phyloP scores from a whole-genome alignment of 2,888 invertebrate species.

The Tenthredo scrophulariae region DNA sequence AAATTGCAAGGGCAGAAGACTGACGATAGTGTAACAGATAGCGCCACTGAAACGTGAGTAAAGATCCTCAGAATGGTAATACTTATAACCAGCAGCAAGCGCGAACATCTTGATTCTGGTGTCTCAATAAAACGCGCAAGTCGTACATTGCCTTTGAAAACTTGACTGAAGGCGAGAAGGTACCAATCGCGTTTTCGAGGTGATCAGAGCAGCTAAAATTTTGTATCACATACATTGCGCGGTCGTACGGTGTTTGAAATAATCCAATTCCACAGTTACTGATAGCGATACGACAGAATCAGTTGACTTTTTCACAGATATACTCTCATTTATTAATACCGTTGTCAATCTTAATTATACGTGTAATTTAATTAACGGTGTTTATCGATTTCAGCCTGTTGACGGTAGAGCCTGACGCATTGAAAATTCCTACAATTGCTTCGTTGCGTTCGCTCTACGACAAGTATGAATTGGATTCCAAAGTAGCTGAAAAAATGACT shows the following conservation, averaged over 20 bases:
- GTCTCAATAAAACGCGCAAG: neutral
- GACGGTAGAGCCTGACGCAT: conserved; percentile 82
- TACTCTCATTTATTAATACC: neutral
- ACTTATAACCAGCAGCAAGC: neutral
- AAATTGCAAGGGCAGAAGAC: conserved; percentile 89
- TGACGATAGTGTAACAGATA: conserved; percentile 85
- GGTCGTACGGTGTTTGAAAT: neutral
- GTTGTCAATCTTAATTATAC: neutral
- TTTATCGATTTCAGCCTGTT: conserved; percentile 81
- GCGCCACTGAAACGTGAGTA: conserved; percentile 88
- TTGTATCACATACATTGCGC: neutral
- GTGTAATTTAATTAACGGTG: neutral
- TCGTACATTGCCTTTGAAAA: neutral
- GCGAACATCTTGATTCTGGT: neutral
- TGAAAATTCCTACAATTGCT: conserved; percentile 87
- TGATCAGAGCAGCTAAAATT: neutral
- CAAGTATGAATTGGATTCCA: conserved; percentile 90
- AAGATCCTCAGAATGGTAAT: neutral
- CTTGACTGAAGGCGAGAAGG: neutral
- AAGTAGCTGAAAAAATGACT: conserved; percentile 87
- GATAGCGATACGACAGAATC: neutral
- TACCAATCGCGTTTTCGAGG: too few relatives aligned
- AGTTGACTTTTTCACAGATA: neutral
- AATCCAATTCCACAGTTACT: neutral
- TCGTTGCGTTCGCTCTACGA: conserved; percentile 86